Conservation (phyloP, 2,888 invertebrate species). For the Andrena hattorfiana region DNA sequence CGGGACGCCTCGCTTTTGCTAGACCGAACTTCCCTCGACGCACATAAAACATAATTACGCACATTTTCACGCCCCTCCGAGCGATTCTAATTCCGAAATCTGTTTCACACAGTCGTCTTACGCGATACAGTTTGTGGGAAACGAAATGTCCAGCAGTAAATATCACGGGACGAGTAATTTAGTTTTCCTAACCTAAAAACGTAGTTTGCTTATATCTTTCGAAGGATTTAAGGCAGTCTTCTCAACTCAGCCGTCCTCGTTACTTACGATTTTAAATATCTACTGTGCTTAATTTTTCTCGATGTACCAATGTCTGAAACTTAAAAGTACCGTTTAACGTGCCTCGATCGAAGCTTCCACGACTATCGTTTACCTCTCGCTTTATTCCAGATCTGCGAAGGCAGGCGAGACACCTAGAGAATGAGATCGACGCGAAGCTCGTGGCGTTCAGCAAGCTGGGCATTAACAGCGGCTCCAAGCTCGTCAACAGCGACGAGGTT, state of each 20-base stretch:
- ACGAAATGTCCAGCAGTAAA: not conserved
- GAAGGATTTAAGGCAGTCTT: too few relatives aligned
- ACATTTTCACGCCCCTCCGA: not conserved
- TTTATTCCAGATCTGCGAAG: slow-evolving; percentile 91
- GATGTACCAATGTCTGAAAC: too few relatives aligned
- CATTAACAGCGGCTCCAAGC: slow-evolving; percentile 85
- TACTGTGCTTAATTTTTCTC: too few relatives aligned
- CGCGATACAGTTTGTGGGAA: not conserved
- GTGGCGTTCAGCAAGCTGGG: slow-evolving; percentile 98
- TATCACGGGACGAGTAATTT: not conserved
- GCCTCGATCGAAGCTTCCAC: not conserved
- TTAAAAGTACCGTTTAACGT: too few relatives aligned
- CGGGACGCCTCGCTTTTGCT: not conserved
- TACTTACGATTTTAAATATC: too few relatives aligned
- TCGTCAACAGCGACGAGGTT: slow-evolving; percentile 88
- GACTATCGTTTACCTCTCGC: not conserved
- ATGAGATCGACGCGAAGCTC: slow-evolving; percentile 98
- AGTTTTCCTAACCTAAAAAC: slow-evolving; percentile 25
- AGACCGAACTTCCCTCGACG: not conserved
- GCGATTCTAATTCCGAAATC: not conserved
- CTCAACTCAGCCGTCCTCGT: too few relatives aligned
- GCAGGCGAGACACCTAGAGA: slow-evolving; percentile 96
- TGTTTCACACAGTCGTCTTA: not conserved
- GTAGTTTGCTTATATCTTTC: not conserved
- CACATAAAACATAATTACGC: not conserved